Evolutionary conservation across 1,140 invertebrate species (phyloP), one percentile per base, ranked within the genome.

Genomic region (Lepeophtheirus salmonis): DNA sequence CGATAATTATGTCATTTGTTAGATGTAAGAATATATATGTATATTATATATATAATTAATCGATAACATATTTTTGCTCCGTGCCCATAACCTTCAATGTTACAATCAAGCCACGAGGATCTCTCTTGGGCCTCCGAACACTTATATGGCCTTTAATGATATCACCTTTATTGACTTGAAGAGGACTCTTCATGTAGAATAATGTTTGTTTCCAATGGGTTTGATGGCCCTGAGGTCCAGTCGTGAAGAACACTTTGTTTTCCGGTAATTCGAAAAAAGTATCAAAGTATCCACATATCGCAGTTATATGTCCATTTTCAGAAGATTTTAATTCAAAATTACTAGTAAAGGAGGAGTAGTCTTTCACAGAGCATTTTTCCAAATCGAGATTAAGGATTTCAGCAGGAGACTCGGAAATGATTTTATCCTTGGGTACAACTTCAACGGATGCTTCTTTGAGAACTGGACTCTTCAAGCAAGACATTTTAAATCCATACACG

Each of bases 141-240:
- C 17, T 17, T 2, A 57, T 57, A 18, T 16, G 16, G 4, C 55
- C 55, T 6, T 50, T 41, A 17, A 57, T 6, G 22, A 57, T 10
- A 10, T 57, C 20, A 1, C 86, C 88, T 76, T 81, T 74, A 61
- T 80, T 79, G 2, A 89, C 77, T 63, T 71, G 66, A 67, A 82
- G 77, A 65, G 82, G 79, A 67, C 84, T 74, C 65, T 76, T 82
- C 30, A 97, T 76, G 66, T 89, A 90, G 69, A 98, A 92, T 6
- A 94, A 80, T 1, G 91, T 95, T 72, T 97, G 95, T 72, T 96
- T 96, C 94, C 94, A 97, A 73, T 97, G 92, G 6, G 92, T 97
- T 54, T 77, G 75, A 63, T 76, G 75, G 66, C 79, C 78, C 63
- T 74, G 75, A 56, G 83, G 90, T 67, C 80, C 82, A 64, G 85